phyloP scores from a whole-genome alignment of 2,888 invertebrate genomes.

The Cephus pygmeus region DNA sequence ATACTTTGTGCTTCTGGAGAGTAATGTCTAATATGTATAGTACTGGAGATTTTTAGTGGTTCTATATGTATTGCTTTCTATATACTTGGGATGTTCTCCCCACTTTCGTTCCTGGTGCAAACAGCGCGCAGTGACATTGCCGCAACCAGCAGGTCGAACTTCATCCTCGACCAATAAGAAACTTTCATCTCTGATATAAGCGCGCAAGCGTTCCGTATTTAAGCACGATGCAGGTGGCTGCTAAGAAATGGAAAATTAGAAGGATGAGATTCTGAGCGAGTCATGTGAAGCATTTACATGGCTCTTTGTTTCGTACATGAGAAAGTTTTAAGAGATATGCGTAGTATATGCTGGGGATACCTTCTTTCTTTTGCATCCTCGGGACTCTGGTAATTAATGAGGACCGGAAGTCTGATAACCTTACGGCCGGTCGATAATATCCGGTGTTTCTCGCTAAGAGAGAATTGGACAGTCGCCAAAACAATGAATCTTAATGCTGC shows the following conservation, averaged over 20 bases:
- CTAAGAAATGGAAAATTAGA: background rate
- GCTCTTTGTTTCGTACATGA: background rate
- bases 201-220: background rate
- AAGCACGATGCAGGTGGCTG: background rate
- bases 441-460: constrained; percentile 27
- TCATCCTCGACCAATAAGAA: background rate
- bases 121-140: constrained; percentile 48
- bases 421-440: constrained; percentile 34
- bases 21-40: background rate
- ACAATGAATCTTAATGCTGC: constrained; percentile 36
- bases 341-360: background rate
- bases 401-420: constrained; percentile 30
- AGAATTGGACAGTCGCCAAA: constrained; percentile 40
- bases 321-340: background rate
- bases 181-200: background rate
- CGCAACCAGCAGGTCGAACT: constrained; percentile 30
- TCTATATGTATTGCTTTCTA: background rate
- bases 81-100: background rate
- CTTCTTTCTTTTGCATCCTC: background rate
- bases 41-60: background rate
- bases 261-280: background rate
- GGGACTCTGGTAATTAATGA: constrained; percentile 24
- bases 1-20: background rate
- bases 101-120: constrained; percentile 27
- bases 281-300: background rate